Conservation (phyloP, 2,113 vertebrate genomes). For the Pleuronectes platessa region DNA sequence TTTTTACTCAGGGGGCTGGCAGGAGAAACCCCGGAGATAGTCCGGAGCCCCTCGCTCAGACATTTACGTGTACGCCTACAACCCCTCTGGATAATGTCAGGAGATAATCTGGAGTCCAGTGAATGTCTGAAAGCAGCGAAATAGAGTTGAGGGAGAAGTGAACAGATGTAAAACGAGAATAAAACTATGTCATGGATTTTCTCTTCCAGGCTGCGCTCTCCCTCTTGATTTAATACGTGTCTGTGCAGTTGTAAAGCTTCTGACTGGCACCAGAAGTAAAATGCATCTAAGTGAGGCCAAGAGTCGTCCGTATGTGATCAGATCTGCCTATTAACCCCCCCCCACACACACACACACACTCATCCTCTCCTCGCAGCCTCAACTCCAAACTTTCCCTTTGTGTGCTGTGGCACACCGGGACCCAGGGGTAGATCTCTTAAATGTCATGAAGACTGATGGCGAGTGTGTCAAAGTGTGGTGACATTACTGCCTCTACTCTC, state of each 20-base stretch:
- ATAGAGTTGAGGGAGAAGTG: slow-evolving; percentile 4
- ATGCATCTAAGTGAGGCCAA: slow-evolving; percentile 10
- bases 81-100: too few relatives aligned
- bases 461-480: slow-evolving; percentile 75
- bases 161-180: too few relatives aligned
- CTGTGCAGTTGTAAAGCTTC: slow-evolving; percentile 7
- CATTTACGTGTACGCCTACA: too few relatives aligned
- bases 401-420: slow-evolving; percentile 46
- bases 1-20: too few relatives aligned
- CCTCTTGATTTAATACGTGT: not conserved
- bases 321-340: slow-evolving; percentile 34
- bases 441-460: slow-evolving; percentile 78
- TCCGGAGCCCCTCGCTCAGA: too few relatives aligned
- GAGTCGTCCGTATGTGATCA: slow-evolving; percentile 47
- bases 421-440: slow-evolving; percentile 69
- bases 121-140: too few relatives aligned
- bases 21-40: too few relatives aligned
- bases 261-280: slow-evolving; percentile 24
- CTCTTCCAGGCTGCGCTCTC: too few relatives aligned
- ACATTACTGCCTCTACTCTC: slow-evolving; percentile 76
- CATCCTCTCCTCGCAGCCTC: slow-evolving; percentile 26
- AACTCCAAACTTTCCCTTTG: slow-evolving; percentile 44
- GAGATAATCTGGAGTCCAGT: too few relatives aligned
- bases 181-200: too few relatives aligned
- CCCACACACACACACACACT: slow-evolving; percentile 34